Conservation (phyloP, 2,797 vertebrate genomes). For the Leptoclinus maculatus region DNA sequence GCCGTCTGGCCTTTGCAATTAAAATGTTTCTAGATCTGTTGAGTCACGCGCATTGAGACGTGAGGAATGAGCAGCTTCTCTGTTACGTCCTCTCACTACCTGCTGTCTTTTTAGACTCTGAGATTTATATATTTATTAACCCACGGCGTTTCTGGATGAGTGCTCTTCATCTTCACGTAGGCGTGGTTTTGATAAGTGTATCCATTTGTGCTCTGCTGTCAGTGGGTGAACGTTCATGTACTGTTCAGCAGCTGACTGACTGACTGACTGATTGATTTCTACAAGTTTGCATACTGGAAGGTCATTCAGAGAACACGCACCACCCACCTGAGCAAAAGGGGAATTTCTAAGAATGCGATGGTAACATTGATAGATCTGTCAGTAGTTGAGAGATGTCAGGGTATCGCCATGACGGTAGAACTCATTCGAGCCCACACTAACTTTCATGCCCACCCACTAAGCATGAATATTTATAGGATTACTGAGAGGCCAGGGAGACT, state of each 20-base stretch:
- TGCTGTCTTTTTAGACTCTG: not conserved
- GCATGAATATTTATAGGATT: conserved; percentile 51
- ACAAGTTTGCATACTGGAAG: not conserved
- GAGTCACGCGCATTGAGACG: not conserved
- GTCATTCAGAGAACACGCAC: conserved; percentile 2
- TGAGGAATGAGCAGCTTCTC: not conserved
- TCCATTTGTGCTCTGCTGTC: not conserved
- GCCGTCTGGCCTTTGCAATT: not conserved
- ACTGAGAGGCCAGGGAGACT: conserved; percentile 35
- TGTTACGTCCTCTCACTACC: not conserved
- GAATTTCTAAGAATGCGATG: not conserved
- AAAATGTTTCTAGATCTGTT: not conserved
- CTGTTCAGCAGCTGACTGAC: not conserved
- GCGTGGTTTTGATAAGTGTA: not conserved
- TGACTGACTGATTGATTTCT: conserved; percentile 23
- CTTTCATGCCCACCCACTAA: conserved; percentile 21
- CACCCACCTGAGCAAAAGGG: not conserved
- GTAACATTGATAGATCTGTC: not conserved
- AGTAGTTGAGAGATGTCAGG: not conserved
- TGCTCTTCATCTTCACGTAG: not conserved
- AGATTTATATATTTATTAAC: not conserved
- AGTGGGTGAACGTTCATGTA: not conserved
- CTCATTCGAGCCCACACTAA: conserved; percentile 18
- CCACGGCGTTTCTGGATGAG: not conserved
- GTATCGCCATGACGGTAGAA: not conserved